Percentiles rank a stretch among this genome's conserved stretches.
phyloP scores from a whole-genome alignment of 64 coral and sea anemone genomes.

The Astreopora myriophthalma region DNA sequence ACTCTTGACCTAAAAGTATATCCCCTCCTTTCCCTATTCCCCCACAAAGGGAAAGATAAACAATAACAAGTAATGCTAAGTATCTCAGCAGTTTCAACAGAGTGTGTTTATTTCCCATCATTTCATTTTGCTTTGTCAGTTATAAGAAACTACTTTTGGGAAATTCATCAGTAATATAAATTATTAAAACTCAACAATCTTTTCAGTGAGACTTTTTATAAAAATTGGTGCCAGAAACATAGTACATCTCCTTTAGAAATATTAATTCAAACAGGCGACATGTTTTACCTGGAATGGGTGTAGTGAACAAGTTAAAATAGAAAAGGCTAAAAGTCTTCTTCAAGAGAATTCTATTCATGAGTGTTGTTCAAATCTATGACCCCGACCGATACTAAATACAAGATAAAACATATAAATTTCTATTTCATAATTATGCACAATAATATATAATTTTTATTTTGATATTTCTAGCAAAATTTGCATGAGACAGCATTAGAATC shows the following conservation, averaged over 20 bases:
- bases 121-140: background rate
- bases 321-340: background rate
- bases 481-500: background rate
- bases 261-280: background rate
- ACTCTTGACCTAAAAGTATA: no score
- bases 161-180: constrained; percentile 1
- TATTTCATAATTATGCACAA: background rate
- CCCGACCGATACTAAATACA: background rate
- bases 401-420: background rate
- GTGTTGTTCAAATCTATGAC: background rate
- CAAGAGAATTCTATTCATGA: background rate
- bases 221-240: background rate
- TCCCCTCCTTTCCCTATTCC: no score
- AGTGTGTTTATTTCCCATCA: background rate
- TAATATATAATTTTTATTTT: background rate
- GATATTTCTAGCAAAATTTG: background rate
- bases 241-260: constrained; percentile 3
- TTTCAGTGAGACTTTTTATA: background rate
- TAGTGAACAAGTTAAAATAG: background rate
- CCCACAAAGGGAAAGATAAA: no score
- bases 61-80: no score
- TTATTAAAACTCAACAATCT: constrained; percentile 11
- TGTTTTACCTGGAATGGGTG: background rate
- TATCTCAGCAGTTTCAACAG: background rate
- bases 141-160: background rate